Evolutionary conservation across 1,140 invertebrate genomes (phyloP), one percentile per base, ranked within the genome.

Genomic region (Temnothorax longispinosus): DNA sequence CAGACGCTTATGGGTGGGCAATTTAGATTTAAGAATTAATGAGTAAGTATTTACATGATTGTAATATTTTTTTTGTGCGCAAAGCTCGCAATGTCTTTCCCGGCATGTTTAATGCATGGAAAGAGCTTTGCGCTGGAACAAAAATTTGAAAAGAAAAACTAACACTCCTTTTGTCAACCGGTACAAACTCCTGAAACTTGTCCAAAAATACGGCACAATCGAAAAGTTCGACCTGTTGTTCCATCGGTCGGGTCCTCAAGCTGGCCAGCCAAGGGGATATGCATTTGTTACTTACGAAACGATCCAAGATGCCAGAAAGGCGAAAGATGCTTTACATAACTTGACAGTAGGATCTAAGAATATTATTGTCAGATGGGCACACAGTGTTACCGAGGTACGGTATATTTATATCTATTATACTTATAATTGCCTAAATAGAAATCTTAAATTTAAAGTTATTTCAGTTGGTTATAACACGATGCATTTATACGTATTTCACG

Each of bases 141-240:
- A 75, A 86, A 64, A 65, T 82, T 78, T 81, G 71, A 92, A 88
- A 89, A 90, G 32, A 91, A 92, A 92, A 91, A 89, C 91, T 90
- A 90, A 91, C 91, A 91, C 75, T 92, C 91, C 93, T 92, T 95
- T 92, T 95, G 89, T 94, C 96, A 97, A 98, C 97, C 96, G 98
- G 97, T 99, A 97, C 97, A 97, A 98, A 97, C 97, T 99, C 96
- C 96, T 99, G 95, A 99, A 99, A 98, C 96, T 99, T 94, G 96
- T 98, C 95, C 98, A 99, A 97, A 97, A 98, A 96, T 97, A 98
- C 97, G 98, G 98, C 93, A 96, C 96, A 90, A 97, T 99, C 92
- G 97, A 98, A 96, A 98, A 99, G 96, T 99, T 99, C 96, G 98
- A 99, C 95, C 97, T 99, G 95, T 96, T 99, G 75, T 99, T 98